Evolutionary conservation across 1,140 invertebrate species (phyloP).

Genomic region (Physella acuta): DNA sequence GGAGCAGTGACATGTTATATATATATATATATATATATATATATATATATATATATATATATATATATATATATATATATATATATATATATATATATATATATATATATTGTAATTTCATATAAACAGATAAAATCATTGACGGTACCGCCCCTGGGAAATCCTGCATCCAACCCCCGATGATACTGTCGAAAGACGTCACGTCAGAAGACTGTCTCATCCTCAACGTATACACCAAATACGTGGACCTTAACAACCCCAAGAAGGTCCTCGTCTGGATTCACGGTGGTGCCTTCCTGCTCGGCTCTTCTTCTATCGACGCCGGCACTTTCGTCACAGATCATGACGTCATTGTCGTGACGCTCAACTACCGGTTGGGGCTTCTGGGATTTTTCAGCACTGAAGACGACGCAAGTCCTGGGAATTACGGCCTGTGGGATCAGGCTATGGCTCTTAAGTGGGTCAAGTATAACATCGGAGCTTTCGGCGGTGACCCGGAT

Average conservation of each 20-base stretch:
- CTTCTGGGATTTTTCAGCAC: slow-evolving; percentile 52
- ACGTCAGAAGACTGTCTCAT: neutral
- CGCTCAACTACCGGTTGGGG: slow-evolving; percentile 63
- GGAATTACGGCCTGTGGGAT: slow-evolving; percentile 73
- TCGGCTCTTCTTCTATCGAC: slow-evolving; percentile 26
- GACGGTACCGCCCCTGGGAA: neutral
- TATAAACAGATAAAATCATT: neutral
- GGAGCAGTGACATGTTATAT: no score
- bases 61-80: no score
- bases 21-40: no score
- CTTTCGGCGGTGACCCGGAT: slow-evolving; percentile 43
- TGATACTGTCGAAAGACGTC: neutral
- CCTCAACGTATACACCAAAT: neutral
- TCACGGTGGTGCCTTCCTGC: slow-evolving; percentile 39
- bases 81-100: no score
- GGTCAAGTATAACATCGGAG: slow-evolving; percentile 58
- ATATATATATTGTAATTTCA: no score
- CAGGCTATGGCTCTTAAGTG: slow-evolving; percentile 87
- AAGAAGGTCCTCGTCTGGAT: slow-evolving; percentile 41
- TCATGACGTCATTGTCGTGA: slow-evolving; percentile 62
- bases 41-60: no score
- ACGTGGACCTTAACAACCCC: neutral
- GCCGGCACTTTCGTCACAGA: slow-evolving; percentile 46
- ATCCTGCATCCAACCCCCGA: neutral
- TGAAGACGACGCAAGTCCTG: slow-evolving; percentile 39